Base-by-base conservation (phyloP, 2,113 vertebrate species). In the Dolichotis patagonum region DNA sequence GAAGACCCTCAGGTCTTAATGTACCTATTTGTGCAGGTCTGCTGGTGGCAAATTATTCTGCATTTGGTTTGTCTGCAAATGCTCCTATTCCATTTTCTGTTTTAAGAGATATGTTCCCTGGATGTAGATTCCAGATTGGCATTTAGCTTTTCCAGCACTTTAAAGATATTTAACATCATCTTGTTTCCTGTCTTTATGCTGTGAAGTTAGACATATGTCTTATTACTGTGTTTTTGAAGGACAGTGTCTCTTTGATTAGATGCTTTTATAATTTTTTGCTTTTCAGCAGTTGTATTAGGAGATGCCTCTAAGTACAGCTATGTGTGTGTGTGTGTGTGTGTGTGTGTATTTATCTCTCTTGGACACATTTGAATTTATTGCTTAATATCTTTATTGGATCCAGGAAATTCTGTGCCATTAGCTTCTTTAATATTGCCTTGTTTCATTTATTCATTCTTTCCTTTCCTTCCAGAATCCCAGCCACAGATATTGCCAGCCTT, bases 41-140 rank as follows among this genome's bases (percentile, higher is more conserved):
- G 28, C 56, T 90, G 92, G 26, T 93, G 86, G 88, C 49, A 91
- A 90, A 67, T 85, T 85, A 77, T 81, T 69, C 60, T 62, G n/a
- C 5, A 14, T 81, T 56, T 65, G 69, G 54, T 85, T 87, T 94
- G 20, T 26, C 71, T 95, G 46, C 91, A 94, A 91, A 85, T 91
- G 35, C 52, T 95, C 56, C 38, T 85, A 88, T 58, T 46, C 12
- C 41, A 87, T 73, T 95, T 94, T 81, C 52, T 63, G 22, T 80
- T 85, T 92, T 54, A 91, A 88, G 49, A 58, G 16, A 69, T 85
- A 4, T 49, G 93, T 95, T 80, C 58, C 75, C 9, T 62, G 52
- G 1, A 52, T 93, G 5, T 75, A 38, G 5, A 91, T 71, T 96
- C 20, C 93, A 88, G 43, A 17, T 82, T 97, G 78, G 17, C 4